Evolutionary conservation across 2,797 vertebrate species (phyloP).

Genomic region (Hoplostethus mediterraneus): DNA sequence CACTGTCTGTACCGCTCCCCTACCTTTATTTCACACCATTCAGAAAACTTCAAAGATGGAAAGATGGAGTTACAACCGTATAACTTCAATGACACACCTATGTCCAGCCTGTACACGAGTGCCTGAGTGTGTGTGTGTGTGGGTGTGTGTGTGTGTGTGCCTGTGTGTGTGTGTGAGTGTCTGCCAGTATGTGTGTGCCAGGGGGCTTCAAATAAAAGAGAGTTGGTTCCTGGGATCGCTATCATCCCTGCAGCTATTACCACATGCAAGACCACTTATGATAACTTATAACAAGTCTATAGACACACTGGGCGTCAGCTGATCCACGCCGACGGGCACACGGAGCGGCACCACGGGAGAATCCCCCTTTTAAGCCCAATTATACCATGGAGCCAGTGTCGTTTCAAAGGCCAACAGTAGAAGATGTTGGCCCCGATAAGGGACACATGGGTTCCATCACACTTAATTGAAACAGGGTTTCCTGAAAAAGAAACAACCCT

Average conservation of each 20-base stretch:
- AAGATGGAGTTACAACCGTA: conserved; percentile 32
- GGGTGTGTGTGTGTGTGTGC: conserved; percentile 13
- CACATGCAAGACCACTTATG: conserved; percentile 76
- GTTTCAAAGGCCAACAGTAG: conserved; percentile 78
- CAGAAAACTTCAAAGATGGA: conserved; percentile 63
- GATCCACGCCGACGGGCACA: conserved; percentile 71
- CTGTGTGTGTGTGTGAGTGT: conserved; percentile 8
- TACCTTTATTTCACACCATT: too few relatives aligned
- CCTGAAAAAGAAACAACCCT: conserved; percentile 74
- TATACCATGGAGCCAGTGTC: conserved; percentile 74
- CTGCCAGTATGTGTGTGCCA: conserved; percentile 7
- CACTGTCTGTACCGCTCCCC: too few relatives aligned
- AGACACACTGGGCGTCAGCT: conserved; percentile 73
- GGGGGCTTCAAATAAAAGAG: conserved; percentile 54
- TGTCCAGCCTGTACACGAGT: conserved; percentile 12
- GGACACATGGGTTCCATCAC: conserved; percentile 84
- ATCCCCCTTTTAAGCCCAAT: conserved; percentile 80
- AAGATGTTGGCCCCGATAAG: conserved; percentile 79
- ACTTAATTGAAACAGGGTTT: conserved; percentile 83
- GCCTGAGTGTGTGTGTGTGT: background rate
- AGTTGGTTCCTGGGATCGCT: conserved; percentile 53
- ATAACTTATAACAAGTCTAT: conserved; percentile 63
- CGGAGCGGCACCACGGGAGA: conserved; percentile 72
- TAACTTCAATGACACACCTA: conserved; percentile 62
- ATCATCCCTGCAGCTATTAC: conserved; percentile 62